Evolutionary conservation across 1,140 invertebrate species (phyloP).

Genomic region (Megathymus violae): DNA sequence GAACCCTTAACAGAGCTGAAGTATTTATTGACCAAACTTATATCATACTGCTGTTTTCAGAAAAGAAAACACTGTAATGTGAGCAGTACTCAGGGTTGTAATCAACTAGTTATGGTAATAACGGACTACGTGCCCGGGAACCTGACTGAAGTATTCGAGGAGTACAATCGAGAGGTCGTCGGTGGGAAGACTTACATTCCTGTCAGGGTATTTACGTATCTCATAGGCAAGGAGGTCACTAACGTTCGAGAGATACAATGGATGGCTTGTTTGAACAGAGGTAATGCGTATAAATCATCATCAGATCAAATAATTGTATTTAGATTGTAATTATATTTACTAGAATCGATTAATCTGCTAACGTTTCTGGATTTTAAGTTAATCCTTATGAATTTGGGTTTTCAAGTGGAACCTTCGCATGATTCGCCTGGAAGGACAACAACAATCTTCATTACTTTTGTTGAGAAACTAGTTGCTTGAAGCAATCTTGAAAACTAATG

Average conservation of each 20-base stretch:
- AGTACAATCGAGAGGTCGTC: constrained; percentile 91
- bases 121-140: constrained; percentile 98
- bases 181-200: constrained; percentile 86
- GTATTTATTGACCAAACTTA: background rate
- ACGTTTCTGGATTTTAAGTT: too few relatives aligned
- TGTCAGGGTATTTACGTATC: constrained; percentile 98
- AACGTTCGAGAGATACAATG: constrained; percentile 95
- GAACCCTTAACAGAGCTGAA: too few relatives aligned
- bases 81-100: constrained; percentile 88
- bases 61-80: constrained; percentile 81
- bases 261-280: constrained; percentile 98
- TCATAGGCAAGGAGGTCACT: constrained; percentile 97
- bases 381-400: too few relatives aligned
- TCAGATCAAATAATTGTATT: too few relatives aligned
- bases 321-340: too few relatives aligned
- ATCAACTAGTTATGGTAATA: constrained; percentile 99
- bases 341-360: too few relatives aligned
- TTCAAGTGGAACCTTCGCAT: too few relatives aligned
- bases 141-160: constrained; percentile 93
- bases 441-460: too few relatives aligned
- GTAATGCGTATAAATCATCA: too few relatives aligned
- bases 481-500: too few relatives aligned
- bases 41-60: constrained; percentile 41
- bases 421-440: too few relatives aligned
- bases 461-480: too few relatives aligned